Evolutionary conservation across 2,797 vertebrate genomes (phyloP), one percentile per base, ranked within the genome.

Genomic region (Tapera naevia): DNA sequence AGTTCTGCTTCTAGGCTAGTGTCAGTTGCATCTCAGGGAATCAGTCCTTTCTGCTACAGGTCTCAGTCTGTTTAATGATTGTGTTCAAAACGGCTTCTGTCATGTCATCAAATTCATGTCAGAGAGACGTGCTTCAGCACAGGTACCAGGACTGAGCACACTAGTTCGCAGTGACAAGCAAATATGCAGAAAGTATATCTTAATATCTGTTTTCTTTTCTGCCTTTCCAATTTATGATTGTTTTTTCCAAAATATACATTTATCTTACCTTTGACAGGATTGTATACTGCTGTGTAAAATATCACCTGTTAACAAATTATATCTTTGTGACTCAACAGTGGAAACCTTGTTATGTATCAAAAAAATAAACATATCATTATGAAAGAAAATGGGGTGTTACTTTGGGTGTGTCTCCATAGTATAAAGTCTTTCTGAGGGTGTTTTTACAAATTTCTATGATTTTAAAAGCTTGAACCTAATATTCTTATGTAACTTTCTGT

Each of bases 1-100:
- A 93, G 53, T 86, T 95, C 57, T 91, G 46, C 71, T 89, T 61
- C 75, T 51, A 83, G 48, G 62, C 67, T 58, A 65, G 79, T 80
- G 43, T 50, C 80, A 95, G 2, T 62, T 62, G 13, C 39, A 87
- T 27, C 24, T 91, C 45, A 41, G 69, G 79, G 46, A 89, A 70
- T 69, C 46, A 75, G 41, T 37, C 15, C 2, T 79, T 94, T 85
- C 65, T 79, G 35, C 60, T 43, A 4, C 27, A n/a, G n/a, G n/a
- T n/a, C n/a, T n/a, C 32, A 48, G 11, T 73, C 48, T 61, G 23
- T 23, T 8, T 82, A 66, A 60, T 13, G 28, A 17, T 54, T 62
- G 10, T 23, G 13, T 71, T 78, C 50, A 62, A 82, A 80, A 65
- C 16, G 17, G 12, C 15, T 78, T 35, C 13, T 48, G 61, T 70